Base-by-base conservation (phyloP, 1,140 invertebrate species). In the Scaptomyza pallida region DNA sequence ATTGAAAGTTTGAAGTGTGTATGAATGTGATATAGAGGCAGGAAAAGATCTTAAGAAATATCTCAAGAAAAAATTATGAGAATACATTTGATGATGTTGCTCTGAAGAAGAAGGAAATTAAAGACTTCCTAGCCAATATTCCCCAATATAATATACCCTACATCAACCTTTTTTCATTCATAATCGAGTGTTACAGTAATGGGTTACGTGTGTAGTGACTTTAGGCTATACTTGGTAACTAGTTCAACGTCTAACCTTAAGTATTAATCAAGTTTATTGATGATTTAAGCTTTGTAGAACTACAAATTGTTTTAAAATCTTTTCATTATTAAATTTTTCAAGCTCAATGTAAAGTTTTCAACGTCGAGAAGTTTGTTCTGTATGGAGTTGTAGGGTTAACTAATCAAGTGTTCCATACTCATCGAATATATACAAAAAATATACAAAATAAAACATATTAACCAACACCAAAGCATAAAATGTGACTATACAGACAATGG, bases 391-490 rank as follows among this genome's bases (percentile, higher is more conserved):
- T 55, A 17, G 23, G 52, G 19, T 54, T n/a, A 40, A 37, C 54
- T 40, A 45, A 47, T 67, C 48, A 60, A 23, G 54, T 72, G 47
- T 62, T 19, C 3, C 6, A 50, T 23, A 9, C 30, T 45, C 5
- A 26, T 6, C 23, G 6, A 26, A 33, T 40, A 52, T 51, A 23
- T 50, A 55, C 4, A 48, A 23, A 47, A 48, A 41, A 37, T 60
- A 40, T 45, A 62, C 19, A 54, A 21, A 51, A 16, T 10, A 44
- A 10, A 26, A 40, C 23, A 30, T 15, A 43, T 37, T 44, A 64
- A 56, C 78, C 78, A 71, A 77, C 70, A 83, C 78, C 78, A 55
- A 65, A 47, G 74, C 54, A 37, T n/a, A n/a, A n/a, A 48, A 26
- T 47, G 12, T 61, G 57, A 71, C 35, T 76, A 52, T 62, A 76